Conservation (phyloP, 2,888 invertebrate species). For the Pterostichus niger region DNA sequence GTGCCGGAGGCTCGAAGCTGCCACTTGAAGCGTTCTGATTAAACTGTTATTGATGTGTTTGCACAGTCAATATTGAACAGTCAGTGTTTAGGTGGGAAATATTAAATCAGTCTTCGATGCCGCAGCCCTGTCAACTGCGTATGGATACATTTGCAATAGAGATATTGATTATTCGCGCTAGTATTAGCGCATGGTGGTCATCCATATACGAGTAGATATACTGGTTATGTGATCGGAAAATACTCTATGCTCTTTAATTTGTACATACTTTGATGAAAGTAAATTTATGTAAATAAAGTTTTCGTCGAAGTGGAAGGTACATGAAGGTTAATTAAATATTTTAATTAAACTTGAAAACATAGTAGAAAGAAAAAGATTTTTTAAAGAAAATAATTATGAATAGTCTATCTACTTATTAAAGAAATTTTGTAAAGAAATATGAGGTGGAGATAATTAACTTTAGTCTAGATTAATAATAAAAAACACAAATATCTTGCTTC, state of each 20-base stretch:
- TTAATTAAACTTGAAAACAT: constrained; percentile 18
- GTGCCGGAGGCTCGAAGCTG: background rate
- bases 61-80: constrained; percentile 58
- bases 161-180: constrained; percentile 15
- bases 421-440: constrained; percentile 5
- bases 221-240: no score
- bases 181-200: no score
- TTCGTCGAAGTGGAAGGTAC: background rate
- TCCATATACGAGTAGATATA: no score
- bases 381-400: constrained; percentile 11
- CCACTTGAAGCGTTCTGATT: constrained; percentile 52
- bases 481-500: no score
- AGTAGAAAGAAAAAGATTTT: constrained; percentile 1
- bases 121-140: constrained; percentile 35
- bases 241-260: no score
- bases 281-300: constrained; percentile 12
- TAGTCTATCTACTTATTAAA: constrained; percentile 4
- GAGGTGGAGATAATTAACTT: background rate
- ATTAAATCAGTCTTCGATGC: constrained; percentile 56
- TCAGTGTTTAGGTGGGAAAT: constrained; percentile 58
- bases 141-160: constrained; percentile 16
- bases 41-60: constrained; percentile 61
- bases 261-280: no score
- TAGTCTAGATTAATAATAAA: background rate
- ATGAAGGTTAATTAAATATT: constrained; percentile 38